Evolutionary conservation across 2,888 invertebrate genomes (phyloP).

Genomic region (Auanema freiburgensis): DNA sequence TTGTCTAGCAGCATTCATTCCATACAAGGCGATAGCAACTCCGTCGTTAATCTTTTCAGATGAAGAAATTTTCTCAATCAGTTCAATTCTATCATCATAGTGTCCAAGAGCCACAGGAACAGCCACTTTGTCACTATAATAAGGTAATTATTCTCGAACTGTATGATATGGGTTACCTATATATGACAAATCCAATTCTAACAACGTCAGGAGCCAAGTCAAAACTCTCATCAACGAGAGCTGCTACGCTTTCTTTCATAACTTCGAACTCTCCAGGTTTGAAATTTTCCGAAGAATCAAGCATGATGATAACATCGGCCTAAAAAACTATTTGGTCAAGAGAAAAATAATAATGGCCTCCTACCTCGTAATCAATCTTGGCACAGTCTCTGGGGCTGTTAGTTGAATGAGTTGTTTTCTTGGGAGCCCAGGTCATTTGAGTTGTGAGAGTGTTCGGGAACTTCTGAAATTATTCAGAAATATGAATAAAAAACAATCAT

Average conservation of each 20-base stretch:
- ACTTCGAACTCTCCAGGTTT: slow-evolving; percentile 48
- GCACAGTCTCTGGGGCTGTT: slow-evolving; percentile 31
- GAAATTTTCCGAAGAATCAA: slow-evolving; percentile 62
- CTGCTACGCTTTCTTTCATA: slow-evolving; percentile 57
- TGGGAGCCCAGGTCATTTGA: slow-evolving; percentile 13
- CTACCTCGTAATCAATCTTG: slow-evolving; percentile 46
- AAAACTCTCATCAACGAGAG: slow-evolving; percentile 59
- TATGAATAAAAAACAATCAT: too few species aligned
- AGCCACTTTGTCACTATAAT: slow-evolving; percentile 58
- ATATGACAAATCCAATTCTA: slow-evolving; percentile 59
- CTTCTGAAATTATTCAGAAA: slow-evolving; percentile 10
- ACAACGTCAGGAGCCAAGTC: slow-evolving; percentile 61
- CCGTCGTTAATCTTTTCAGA: slow-evolving; percentile 53
- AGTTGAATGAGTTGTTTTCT: slow-evolving; percentile 12
- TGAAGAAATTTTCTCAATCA: slow-evolving; percentile 56
- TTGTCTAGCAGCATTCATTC: slow-evolving; percentile 59
- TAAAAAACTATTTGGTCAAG: slow-evolving; percentile 11
- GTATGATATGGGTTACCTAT: slow-evolving; percentile 38
- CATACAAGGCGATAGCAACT: slow-evolving; percentile 58
- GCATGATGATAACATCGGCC: slow-evolving; percentile 57
- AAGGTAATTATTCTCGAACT: background rate
- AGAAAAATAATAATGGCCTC: background rate
- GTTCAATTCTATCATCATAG: slow-evolving; percentile 62
- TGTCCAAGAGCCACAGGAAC: slow-evolving; percentile 63
- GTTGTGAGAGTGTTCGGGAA: slow-evolving; percentile 13